phyloP scores from a whole-genome alignment of 2,113 vertebrate species.

The Rhizomys pruinosus region DNA sequence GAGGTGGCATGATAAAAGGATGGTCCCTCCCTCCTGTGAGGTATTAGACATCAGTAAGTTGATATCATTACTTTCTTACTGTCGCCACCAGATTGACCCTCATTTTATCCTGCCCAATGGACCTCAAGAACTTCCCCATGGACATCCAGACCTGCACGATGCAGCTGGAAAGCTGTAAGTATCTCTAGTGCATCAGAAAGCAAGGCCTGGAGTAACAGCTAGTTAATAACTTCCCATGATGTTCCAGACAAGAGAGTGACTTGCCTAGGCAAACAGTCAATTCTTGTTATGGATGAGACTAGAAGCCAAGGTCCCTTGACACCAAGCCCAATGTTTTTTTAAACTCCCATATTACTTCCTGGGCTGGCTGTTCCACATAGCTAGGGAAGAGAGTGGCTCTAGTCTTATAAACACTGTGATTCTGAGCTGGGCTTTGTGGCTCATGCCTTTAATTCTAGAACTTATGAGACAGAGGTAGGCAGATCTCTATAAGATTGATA shows the following conservation, averaged over 20 bases:
- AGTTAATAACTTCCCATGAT: not conserved
- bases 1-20: not conserved
- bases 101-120: conserved; percentile 96
- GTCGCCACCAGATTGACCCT: conserved; percentile 91
- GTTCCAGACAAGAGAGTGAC: conserved; percentile 39
- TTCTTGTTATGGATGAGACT: conserved; percentile 15
- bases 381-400: not conserved
- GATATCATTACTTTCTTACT: conserved; percentile 66
- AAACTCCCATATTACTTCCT: not conserved
- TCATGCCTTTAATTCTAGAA: too few relatives aligned
- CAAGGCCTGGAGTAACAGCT: not conserved
- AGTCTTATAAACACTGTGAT: not conserved
- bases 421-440: too few relatives aligned
- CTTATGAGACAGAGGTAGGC: too few relatives aligned
- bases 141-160: conserved; percentile 97
- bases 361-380: not conserved
- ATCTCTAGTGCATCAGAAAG: not conserved
- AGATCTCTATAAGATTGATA: too few relatives aligned
- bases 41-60: not conserved
- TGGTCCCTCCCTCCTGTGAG: not conserved
- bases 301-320: not conserved
- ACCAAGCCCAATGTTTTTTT: not conserved
- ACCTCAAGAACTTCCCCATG: conserved; percentile 98
- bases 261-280: not conserved
- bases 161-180: conserved; percentile 98